Conservation (phyloP, 2,888 invertebrate genomes). For the Beris chalybata region DNA sequence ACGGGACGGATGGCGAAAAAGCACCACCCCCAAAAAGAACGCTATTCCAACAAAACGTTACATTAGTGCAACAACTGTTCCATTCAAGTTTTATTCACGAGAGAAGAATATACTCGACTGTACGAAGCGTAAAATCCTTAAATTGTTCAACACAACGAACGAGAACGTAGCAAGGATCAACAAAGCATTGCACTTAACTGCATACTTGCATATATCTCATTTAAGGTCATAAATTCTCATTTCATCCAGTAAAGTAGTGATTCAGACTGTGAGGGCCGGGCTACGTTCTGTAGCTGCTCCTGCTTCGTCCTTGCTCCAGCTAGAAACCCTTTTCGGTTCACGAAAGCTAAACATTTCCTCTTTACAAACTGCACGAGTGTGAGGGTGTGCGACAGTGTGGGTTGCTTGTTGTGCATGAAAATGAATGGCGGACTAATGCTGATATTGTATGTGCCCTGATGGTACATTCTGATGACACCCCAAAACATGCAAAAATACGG, state of each 20-base stretch:
- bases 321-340: constrained; percentile 6
- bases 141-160: no score
- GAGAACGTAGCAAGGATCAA: neutral
- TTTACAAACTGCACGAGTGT: neutral
- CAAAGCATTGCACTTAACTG: constrained; percentile 14
- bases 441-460: constrained; percentile 1
- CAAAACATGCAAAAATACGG: constrained; percentile 7
- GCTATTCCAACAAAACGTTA: constrained; percentile 27
- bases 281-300: neutral
- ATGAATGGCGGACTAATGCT: neutral
- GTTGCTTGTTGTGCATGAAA: no score
- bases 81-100: neutral
- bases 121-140: no score
- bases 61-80: constrained; percentile 28
- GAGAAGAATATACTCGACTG: no score
- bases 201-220: constrained; percentile 6
- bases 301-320: neutral
- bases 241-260: constrained; percentile 17
- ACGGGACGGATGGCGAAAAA: no score
- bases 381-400: no score
- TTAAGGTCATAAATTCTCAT: constrained; percentile 33
- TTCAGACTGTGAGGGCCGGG: neutral
- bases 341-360: constrained; percentile 17
- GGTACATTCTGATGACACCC: constrained; percentile 8
- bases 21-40: neutral